A percentile compares a stretch with the other conserved stretches of the same genome.
Evolutionary conservation across 2,797 vertebrate genomes (phyloP).

Genomic region (Hoplostethus atlanticus): DNA sequence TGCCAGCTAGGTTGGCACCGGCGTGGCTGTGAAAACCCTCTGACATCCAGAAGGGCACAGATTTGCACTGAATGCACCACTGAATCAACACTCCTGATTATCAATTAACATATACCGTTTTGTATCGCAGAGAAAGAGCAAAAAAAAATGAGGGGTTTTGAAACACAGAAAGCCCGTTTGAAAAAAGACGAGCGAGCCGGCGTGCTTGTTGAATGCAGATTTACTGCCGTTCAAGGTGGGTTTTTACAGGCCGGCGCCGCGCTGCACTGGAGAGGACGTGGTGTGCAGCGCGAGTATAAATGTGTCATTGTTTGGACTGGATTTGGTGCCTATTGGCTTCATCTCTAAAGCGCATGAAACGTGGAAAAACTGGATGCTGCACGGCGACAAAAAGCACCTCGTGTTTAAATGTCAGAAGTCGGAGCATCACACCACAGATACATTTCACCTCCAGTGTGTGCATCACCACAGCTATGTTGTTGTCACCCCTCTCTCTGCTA

Average conservation of each 20-base stretch:
- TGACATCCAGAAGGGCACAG: slow-evolving; percentile 87
- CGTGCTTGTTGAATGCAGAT: slow-evolving; percentile 67
- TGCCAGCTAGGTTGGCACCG: slow-evolving; percentile 86
- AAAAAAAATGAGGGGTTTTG: slow-evolving; percentile 63
- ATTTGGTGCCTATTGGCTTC: slow-evolving; percentile 65
- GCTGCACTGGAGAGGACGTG: slow-evolving; percentile 48
- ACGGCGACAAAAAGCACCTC: slow-evolving; percentile 44
- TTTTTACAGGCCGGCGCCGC: slow-evolving; percentile 63
- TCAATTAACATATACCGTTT: slow-evolving; percentile 85
- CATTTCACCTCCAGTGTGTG: slow-evolving; percentile 40
- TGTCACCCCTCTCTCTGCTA: slow-evolving; percentile 26
- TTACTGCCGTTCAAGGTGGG: slow-evolving; percentile 70
- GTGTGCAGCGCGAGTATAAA: slow-evolving; percentile 35
- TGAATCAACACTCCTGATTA: slow-evolving; percentile 87
- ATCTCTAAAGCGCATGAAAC: slow-evolving; percentile 55
- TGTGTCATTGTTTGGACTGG: slow-evolving; percentile 56
- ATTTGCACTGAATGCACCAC: slow-evolving; percentile 84
- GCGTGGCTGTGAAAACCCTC: slow-evolving; percentile 79
- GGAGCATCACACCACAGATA: slow-evolving; percentile 38
- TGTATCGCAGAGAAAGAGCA: slow-evolving; percentile 71
- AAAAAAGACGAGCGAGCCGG: slow-evolving; percentile 63
- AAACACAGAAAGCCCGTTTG: slow-evolving; percentile 69
- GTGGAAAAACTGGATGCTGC: slow-evolving; percentile 30
- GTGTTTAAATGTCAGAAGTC: slow-evolving; percentile 52
- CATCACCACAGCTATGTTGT: slow-evolving; percentile 45